Evolutionary conservation across 2,888 invertebrate genomes (phyloP), one percentile per base, ranked within the genome.

Genomic region (Drosophila macrospina): DNA sequence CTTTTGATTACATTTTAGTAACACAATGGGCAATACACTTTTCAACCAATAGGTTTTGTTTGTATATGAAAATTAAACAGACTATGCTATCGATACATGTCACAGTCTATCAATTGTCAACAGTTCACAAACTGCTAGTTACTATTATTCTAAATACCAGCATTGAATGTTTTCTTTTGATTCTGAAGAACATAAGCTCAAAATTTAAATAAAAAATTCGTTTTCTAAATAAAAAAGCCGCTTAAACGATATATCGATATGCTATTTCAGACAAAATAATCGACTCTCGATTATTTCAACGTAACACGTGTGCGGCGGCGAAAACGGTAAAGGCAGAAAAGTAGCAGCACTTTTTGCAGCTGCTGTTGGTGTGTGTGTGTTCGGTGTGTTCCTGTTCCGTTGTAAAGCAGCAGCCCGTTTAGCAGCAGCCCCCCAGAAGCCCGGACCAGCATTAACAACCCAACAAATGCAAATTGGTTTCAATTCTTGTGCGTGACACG

Each of bases 361-460:
- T 81, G 86, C 88, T 82, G 80, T 74, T 62, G 68, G 80, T 74
- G 87, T 78, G 79, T 79, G 80, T 69, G 79, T 77, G 84, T 75
- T 65, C 54, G 76, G 70, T 69, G 70, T 80, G 71, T 75, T 75
- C 75, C 71, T 75, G 76, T 79, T 79, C 80, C 76, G 61, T 76
- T 71, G 66, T 76, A 60, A 80, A 63, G 51, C 80, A 71, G 69
- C 74, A 77, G 62, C 63, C 42, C 57, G 66, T 73, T 41, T 78
- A 74, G 68, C 68, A 74, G 68, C 74, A 74, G 74, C 76, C 57
- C 75, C 74, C 50, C 41, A 65, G 41, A 65, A 70, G 62, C 48
- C 77, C 80, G 65, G 61, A 80, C 55, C 80, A 62, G 62, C 72
- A 60, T 80, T 79, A 69, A 76, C 55, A 80, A 47, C 52, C 66